Percentiles rank a stretch among this genome's conserved stretches.
Conservation (phyloP, 2,888 invertebrate genomes). For the Candidula unifasciata region DNA sequence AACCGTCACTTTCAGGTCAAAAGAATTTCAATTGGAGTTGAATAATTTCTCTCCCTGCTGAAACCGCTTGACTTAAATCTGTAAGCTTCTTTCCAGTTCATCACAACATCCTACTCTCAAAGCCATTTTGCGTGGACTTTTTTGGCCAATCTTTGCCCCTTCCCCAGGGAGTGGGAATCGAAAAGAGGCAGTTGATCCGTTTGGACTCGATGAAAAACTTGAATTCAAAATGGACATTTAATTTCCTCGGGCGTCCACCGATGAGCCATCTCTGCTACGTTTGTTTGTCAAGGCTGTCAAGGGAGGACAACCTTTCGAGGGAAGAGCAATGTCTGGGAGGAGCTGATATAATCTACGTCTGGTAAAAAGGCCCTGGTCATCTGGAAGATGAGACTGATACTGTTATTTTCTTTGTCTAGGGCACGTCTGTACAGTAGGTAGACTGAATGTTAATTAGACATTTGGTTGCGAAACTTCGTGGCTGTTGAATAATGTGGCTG, state of each 20-base stretch:
- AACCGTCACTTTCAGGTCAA: neutral
- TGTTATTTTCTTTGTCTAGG: too few species aligned
- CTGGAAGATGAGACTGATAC: too few species aligned
- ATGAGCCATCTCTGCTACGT: constrained; percentile 18
- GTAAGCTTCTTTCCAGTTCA: constrained; percentile 24
- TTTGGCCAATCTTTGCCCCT: neutral
- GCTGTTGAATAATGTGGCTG: too few species aligned
- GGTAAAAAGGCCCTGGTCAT: neutral
- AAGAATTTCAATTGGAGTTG: constrained; percentile 14
- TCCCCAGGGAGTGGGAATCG: constrained; percentile 19
- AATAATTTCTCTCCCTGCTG: neutral
- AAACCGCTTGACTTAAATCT: constrained; percentile 22
- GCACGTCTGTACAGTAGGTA: too few species aligned
- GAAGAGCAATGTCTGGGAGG: neutral
- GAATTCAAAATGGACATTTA: constrained; percentile 46
- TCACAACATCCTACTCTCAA: neutral
- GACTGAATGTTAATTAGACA: too few species aligned
- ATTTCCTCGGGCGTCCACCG: constrained; percentile 37
- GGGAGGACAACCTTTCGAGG: neutral
- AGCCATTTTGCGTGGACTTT: constrained; percentile 1
- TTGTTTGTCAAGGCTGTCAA: constrained; percentile 26
- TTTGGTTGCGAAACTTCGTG: too few species aligned
- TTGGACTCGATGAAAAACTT: constrained; percentile 26
- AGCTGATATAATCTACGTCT: neutral
- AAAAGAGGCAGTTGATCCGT: constrained; percentile 37